These are phyloP conservation scores for Saccostrea cuccullata DNA, from an alignment of 1,140 invertebrate genomes.

Conservation along the genomic window DNA sequence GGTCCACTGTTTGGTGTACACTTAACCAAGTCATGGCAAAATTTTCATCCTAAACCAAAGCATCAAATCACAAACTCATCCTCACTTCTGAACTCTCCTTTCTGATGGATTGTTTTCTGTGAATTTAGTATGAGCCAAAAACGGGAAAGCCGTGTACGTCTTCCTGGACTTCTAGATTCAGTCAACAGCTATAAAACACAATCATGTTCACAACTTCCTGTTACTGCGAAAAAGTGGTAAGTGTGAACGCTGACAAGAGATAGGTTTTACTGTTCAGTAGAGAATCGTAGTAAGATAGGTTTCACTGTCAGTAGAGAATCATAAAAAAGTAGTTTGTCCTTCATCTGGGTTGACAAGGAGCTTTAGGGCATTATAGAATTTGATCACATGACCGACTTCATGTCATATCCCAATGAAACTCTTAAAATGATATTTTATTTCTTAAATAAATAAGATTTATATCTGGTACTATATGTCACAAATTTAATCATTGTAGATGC, in stretches of 20 bases:
- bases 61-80: neutral
- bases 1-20: neutral
- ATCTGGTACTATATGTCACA: no score
- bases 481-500: no score
- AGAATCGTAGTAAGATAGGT: neutral
- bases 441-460: no score
- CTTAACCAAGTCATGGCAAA: neutral
- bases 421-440: no score
- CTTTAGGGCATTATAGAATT: no score
- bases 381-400: no score
- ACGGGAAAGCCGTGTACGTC: neutral
- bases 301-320: neutral
- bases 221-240: slow-evolving; percentile 10
- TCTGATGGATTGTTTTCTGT: slow-evolving; percentile 15
- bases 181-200: slow-evolving; percentile 8
- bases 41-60: neutral
- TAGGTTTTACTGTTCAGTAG: neutral
- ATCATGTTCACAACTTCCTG: slow-evolving; percentile 27
- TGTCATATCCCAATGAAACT: no score
- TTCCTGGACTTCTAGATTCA: slow-evolving; percentile 16
- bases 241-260: slow-evolving; percentile 7
- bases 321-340: neutral
- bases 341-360: no score
- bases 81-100: neutral
- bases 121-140: slow-evolving; percentile 28